A percentile compares a stretch with the other conserved stretches of the same genome.
Conservation (phyloP, 2,797 vertebrate species). For the Rhinella marina region DNA sequence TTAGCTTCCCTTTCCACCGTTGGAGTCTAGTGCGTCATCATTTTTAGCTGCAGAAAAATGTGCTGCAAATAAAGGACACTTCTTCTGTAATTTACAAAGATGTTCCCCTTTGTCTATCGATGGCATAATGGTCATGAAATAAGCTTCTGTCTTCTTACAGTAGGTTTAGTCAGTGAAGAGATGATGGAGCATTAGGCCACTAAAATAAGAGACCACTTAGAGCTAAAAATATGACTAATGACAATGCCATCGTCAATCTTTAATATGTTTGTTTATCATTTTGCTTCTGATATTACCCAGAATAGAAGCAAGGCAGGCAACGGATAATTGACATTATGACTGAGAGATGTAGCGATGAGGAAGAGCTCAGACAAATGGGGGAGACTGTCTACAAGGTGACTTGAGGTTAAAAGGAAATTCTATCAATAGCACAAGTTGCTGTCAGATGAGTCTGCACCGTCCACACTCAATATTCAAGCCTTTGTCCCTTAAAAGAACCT, state of each 20-base stretch:
- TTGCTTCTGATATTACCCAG: slow-evolving; percentile 11
- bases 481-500: too few relatives aligned
- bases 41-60: neutral
- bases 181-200: neutral
- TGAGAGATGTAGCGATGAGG: neutral
- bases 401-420: slow-evolving; percentile 9
- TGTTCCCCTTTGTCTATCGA: neutral
- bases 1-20: too few relatives aligned
- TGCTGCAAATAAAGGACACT: neutral
- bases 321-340: slow-evolving; percentile 5
- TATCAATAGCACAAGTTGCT: neutral
- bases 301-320: neutral
- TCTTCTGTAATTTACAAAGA: neutral
- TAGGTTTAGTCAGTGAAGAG: neutral
- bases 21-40: neutral
- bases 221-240: slow-evolving; percentile 43
- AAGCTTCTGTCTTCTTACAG: neutral
- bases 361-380: neutral
- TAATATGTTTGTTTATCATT: slow-evolving; percentile 26
- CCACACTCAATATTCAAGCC: neutral
- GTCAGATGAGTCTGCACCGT: neutral
- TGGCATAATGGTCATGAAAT: neutral
- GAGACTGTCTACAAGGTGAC: neutral
- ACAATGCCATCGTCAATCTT: neutral
- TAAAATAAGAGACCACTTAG: slow-evolving; percentile 9